Conservation (phyloP, 1,140 invertebrate species). For the Steinernema feltiae region DNA sequence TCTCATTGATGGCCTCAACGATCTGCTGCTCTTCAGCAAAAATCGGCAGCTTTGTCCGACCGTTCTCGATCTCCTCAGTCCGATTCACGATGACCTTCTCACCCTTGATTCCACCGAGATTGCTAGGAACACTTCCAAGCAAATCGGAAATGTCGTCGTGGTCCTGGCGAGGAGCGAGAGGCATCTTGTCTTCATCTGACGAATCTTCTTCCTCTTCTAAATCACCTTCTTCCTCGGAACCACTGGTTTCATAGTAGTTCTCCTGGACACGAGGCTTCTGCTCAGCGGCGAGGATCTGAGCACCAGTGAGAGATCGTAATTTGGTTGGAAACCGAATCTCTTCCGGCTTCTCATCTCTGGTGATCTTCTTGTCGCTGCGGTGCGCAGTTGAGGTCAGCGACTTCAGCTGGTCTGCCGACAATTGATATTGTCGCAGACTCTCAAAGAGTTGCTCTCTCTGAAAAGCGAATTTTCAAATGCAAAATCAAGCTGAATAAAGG, state of each 20-base stretch:
- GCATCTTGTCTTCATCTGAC: background rate
- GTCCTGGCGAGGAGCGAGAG: background rate
- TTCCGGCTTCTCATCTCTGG: background rate
- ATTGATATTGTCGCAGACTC: slow-evolving; percentile 24
- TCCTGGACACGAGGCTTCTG: slow-evolving; percentile 18
- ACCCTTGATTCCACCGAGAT: slow-evolving; percentile 40
- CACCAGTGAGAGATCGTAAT: background rate
- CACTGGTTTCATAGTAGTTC: slow-evolving; percentile 29
- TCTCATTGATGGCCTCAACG: slow-evolving; percentile 88
- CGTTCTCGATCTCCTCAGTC: slow-evolving; percentile 36
- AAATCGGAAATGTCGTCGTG: slow-evolving; percentile 8
- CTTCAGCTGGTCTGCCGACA: slow-evolving; percentile 25
- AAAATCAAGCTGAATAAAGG: background rate
- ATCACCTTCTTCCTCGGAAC: background rate
- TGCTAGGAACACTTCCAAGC: background rate
- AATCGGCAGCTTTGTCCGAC: slow-evolving; percentile 76
- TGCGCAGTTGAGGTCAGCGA: slow-evolving; percentile 25
- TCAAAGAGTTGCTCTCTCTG: slow-evolving; percentile 39
- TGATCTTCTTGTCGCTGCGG: slow-evolving; percentile 20
- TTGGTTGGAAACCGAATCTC: background rate
- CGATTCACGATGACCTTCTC: slow-evolving; percentile 37
- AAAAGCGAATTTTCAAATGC: slow-evolving; percentile 13
- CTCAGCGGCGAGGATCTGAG: background rate
- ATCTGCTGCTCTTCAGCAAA: slow-evolving; percentile 87
- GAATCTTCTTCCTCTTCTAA: slow-evolving; percentile 13